Evolutionary conservation across 2,888 invertebrate species (phyloP), one percentile per base, ranked within the genome.

Genomic region (Polietes domitor): DNA sequence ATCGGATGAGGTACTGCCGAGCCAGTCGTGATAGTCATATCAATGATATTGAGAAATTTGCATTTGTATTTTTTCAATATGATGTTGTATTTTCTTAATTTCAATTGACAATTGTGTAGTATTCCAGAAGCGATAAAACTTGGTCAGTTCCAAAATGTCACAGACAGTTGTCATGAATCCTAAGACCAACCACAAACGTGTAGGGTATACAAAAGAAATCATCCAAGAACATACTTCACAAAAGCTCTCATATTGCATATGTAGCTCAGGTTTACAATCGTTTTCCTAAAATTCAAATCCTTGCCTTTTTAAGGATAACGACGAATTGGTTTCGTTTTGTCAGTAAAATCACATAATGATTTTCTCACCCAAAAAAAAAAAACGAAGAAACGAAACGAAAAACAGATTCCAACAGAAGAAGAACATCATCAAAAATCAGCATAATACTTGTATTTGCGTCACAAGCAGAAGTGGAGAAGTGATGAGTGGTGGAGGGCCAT

Each of bases 371-470:
- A 58, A 58, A 58, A 53, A 53, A 53, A n/a, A n/a, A n/a, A n/a
- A n/a, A n/a, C n/a, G n/a, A n/a, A n/a, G n/a, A n/a, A n/a, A n/a
- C n/a, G n/a, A n/a, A 12, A 21, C 10, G 21, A 55, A 19, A 58
- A 58, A 58, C 10, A 58, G 1, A 24, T 58, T 58, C 7, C 15
- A 21, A 58, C 24, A 1, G 24, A 19, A 26, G n/a, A n/a, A 17
- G 37, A 19, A 65, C 21, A 65, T 19, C 43, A 37, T 41, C 41
- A 68, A 41, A 81, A 75, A 72, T 84, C 76, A 81, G 75, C 80
- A 84, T 77, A 71, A 77, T 80, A 77, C 75, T 83, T 80, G 83
- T 80, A 77, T 77, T 83, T 80, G 83, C 78, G 41, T 78, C 80
- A 75, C 53, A 81, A 68, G 78, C 77, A 78, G 55, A 77, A 81